Conservation (phyloP, 2,113 vertebrate genomes). For the Paramisgurnus dabryanus region DNA sequence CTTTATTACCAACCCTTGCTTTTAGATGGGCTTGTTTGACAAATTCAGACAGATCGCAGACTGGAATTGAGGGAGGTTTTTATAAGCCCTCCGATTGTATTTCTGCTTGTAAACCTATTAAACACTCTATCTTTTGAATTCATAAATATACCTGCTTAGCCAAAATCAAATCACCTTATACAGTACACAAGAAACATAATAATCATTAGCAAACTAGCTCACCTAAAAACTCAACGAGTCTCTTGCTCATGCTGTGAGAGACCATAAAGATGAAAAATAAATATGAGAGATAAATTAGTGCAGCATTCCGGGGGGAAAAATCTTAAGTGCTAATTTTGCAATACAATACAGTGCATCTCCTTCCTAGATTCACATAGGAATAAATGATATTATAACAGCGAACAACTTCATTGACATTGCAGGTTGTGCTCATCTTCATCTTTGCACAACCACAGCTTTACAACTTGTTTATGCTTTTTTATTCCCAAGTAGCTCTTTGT, state of each 20-base stretch:
- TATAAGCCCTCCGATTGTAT: not conserved
- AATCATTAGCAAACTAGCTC: not conserved
- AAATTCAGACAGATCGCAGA: not conserved
- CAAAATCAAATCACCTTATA: not conserved
- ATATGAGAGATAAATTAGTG: not conserved
- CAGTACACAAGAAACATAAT: not conserved
- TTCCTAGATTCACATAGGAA: not conserved
- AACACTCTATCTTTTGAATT: not conserved
- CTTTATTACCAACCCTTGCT: slow-evolving; percentile 12
- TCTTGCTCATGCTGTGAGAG: not conserved
- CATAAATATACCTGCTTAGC: too few relatives aligned
- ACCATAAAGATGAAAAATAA: slow-evolving; percentile 5
- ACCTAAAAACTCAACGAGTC: not conserved
- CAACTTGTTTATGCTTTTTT: not conserved
- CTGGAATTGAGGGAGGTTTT: not conserved
- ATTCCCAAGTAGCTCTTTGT: slow-evolving; percentile 13
- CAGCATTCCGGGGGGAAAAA: not conserved
- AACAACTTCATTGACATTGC: slow-evolving; percentile 20
- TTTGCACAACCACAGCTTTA: not conserved
- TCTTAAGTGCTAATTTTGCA: not conserved
- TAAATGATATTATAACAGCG: slow-evolving; percentile 16
- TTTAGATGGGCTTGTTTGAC: not conserved
- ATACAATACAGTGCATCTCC: not conserved
- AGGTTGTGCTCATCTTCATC: not conserved
- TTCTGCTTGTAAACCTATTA: not conserved